A percentile compares a stretch with the other conserved stretches of the same genome.
Conservation (phyloP, 2,888 invertebrate genomes). For the Eupsilia transversa region DNA sequence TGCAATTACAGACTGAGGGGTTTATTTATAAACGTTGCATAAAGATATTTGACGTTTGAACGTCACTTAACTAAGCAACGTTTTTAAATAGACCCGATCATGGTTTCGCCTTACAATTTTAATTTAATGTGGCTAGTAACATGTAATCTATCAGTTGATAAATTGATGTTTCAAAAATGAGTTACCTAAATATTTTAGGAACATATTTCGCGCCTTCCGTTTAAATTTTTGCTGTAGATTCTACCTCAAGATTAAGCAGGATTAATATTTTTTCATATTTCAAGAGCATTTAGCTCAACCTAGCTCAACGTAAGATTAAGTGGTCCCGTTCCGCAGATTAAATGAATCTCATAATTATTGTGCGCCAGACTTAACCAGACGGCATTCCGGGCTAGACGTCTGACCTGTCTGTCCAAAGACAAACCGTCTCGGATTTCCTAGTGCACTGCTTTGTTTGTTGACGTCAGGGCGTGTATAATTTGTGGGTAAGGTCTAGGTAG, state of each 20-base stretch:
- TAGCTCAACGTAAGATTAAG: constrained; percentile 35
- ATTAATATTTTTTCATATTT: constrained; percentile 12
- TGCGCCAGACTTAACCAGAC: constrained; percentile 33
- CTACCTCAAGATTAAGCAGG: not conserved
- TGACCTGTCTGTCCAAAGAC: constrained; percentile 55
- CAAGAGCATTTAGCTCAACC: constrained; percentile 15
- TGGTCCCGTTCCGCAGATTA: constrained; percentile 37
- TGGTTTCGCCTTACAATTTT: constrained; percentile 5
- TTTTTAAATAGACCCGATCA: too few relatives aligned
- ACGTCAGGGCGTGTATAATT: constrained; percentile 30
- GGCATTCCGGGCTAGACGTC: constrained; percentile 56
- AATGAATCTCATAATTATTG: constrained; percentile 52
- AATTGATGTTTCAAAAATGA: not conserved
- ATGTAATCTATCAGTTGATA: not conserved
- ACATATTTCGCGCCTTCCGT: not conserved
- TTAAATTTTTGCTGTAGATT: not conserved
- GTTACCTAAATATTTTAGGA: not conserved
- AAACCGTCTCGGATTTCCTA: constrained; percentile 59
- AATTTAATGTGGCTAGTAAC: not conserved
- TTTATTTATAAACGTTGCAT: too few relatives aligned
- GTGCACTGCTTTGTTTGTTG: constrained; percentile 54
- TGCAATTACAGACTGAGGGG: constrained; percentile 17
- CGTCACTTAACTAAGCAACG: too few relatives aligned
- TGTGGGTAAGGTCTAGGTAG: constrained; percentile 16
- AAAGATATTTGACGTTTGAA: too few relatives aligned